phyloP scores from a whole-genome alignment of 2,797 vertebrate species.

The Macropus fuliginosus region DNA sequence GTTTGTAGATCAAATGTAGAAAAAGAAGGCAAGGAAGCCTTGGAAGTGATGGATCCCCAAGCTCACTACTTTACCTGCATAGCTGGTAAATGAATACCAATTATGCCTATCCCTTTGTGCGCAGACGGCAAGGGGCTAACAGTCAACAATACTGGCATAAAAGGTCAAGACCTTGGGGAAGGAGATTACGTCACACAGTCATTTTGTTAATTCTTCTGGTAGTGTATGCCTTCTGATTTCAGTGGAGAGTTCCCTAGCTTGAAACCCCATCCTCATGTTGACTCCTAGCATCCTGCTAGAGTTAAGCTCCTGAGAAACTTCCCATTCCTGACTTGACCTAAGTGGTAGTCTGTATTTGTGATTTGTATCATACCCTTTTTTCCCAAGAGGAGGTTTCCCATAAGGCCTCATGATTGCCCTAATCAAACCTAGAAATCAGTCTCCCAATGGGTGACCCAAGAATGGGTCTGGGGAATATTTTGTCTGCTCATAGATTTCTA shows the following conservation, averaged over 20 bases:
- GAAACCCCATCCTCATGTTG: background rate
- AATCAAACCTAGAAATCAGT: background rate
- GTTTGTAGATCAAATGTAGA: background rate
- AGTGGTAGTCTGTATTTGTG: background rate
- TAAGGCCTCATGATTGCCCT: background rate
- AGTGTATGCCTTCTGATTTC: background rate
- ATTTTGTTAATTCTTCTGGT: background rate
- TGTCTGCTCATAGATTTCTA: background rate
- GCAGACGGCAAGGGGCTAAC: background rate
- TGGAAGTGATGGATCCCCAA: background rate
- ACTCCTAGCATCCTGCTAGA: background rate
- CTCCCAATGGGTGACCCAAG: background rate
- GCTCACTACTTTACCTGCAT: background rate
- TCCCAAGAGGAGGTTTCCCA: background rate
- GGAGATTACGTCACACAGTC: background rate
- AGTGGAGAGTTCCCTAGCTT: background rate
- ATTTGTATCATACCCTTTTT: background rate
- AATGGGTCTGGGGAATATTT: background rate
- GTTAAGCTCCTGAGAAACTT: background rate
- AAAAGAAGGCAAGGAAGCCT: background rate
- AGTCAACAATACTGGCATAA: background rate
- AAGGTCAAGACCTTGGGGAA: background rate
- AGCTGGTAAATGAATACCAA: background rate
- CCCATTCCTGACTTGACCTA: background rate
- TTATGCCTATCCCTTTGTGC: background rate